Conservation (phyloP, 2,797 vertebrate genomes). For the Hydrophis major region DNA sequence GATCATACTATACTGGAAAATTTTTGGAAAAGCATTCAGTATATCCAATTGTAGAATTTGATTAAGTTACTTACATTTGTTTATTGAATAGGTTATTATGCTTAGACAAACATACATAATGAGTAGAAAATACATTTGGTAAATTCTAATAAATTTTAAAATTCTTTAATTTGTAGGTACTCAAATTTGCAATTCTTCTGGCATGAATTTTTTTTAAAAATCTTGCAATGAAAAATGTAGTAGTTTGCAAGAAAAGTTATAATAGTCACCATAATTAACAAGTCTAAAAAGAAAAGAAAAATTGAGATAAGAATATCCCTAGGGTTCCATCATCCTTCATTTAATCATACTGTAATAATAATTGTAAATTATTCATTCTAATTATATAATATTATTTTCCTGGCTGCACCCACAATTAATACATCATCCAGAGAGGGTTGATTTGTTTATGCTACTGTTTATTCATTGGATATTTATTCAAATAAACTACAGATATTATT, state of each 20-base stretch:
- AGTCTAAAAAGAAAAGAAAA: neutral
- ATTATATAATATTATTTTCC: slow-evolving; percentile 40
- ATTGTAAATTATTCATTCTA: slow-evolving; percentile 45
- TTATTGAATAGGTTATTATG: too few species aligned
- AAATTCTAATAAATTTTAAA: neutral
- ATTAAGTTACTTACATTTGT: too few species aligned
- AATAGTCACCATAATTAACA: neutral
- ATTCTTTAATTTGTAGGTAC: neutral
- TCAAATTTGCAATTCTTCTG: neutral
- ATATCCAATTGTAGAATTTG: neutral
- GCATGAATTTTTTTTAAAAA: neutral
- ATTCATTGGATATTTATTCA: slow-evolving; percentile 26
- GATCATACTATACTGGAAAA: neutral
- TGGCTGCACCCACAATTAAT: slow-evolving; percentile 38
- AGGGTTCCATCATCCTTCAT: slow-evolving; percentile 3
- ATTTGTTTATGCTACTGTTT: slow-evolving; percentile 45
- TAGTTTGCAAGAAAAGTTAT: neutral
- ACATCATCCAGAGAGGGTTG: slow-evolving; percentile 43
- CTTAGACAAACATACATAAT: neutral
- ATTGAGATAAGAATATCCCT: neutral
- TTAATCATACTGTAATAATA: slow-evolving; percentile 4
- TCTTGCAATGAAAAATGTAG: neutral
- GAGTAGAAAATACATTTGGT: neutral
- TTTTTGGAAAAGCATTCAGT: neutral
- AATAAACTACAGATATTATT: slow-evolving; percentile 40